Evolutionary conservation across 2,113 vertebrate genomes (phyloP).

Genomic region (Stegostoma tigrinum): DNA sequence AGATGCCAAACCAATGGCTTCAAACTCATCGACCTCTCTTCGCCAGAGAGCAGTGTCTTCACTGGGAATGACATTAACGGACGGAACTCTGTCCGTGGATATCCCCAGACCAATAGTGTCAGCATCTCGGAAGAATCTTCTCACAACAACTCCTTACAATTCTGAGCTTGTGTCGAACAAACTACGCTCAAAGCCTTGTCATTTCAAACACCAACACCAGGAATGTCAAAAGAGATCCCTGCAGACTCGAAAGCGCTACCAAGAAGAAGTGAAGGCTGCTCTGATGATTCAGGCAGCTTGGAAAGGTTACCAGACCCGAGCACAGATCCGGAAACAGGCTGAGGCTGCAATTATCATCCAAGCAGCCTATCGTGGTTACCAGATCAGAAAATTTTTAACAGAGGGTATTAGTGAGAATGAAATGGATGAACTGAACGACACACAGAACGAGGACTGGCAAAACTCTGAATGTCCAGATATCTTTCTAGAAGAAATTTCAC

Average conservation of each 20-base stretch:
- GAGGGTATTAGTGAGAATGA: neutral
- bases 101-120: neutral
- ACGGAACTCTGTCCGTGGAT: neutral
- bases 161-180: neutral
- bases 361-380: conserved; percentile 43
- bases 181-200: neutral
- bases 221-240: fast-evolving
- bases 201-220: conserved; percentile 7
- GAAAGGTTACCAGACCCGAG: conserved; percentile 42
- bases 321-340: conserved; percentile 37
- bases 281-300: conserved; percentile 42
- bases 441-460: neutral
- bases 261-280: conserved; percentile 10
- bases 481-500: conserved; percentile 5
- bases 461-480: neutral
- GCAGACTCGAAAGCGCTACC: fast-evolving
- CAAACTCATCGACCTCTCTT: neutral
- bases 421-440: neutral
- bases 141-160: too few relatives aligned
- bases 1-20: neutral
- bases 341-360: conserved; percentile 43
- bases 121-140: neutral
- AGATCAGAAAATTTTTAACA: conserved; percentile 23
- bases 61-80: neutral
- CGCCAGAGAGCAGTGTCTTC: neutral